A percentile compares a stretch with the other conserved stretches of the same genome.
These are phyloP conservation scores for Pammene fasciana DNA, from an alignment of 2,888 invertebrate genomes.

Conservation along the genomic window DNA sequence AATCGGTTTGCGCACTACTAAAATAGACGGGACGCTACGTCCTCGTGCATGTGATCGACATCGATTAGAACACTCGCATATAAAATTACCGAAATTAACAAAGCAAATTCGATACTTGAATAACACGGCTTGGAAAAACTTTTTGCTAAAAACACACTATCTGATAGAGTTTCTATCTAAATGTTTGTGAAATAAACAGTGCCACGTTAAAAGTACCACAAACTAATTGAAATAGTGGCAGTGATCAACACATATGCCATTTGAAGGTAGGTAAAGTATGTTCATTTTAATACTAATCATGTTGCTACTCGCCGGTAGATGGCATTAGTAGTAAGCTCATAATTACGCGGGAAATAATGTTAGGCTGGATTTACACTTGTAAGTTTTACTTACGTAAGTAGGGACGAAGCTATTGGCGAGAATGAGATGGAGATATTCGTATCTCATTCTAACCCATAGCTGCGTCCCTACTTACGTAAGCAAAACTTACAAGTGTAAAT, in stretches of 20 bases:
- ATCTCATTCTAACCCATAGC: too few relatives aligned
- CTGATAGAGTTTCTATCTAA: constrained; percentile 1
- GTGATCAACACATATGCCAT: neutral
- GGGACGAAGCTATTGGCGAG: too few relatives aligned
- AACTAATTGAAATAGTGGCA: neutral
- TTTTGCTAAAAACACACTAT: constrained; percentile 25
- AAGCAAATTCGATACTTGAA: constrained; percentile 71
- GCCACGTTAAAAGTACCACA: neutral
- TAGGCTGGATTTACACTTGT: too few relatives aligned
- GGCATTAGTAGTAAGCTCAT: constrained; percentile 53
- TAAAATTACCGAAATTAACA: constrained; percentile 73
- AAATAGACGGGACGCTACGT: constrained; percentile 34
- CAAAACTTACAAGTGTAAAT: too few relatives aligned
- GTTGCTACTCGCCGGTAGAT: constrained; percentile 71
- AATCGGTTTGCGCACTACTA: constrained; percentile 36
- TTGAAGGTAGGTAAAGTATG: neutral
- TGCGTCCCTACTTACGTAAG: too few relatives aligned
- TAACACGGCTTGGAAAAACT: constrained; percentile 55
- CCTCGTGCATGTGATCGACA: constrained; percentile 53
- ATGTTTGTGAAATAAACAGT: constrained; percentile 7
- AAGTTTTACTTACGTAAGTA: too few relatives aligned
- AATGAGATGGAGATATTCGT: too few relatives aligned
- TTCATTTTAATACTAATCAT: constrained; percentile 2
- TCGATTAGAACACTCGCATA: constrained; percentile 61
- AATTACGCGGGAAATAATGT: neutral